Evolutionary conservation across 1,140 invertebrate species (phyloP), one percentile per base, ranked within the genome.

Genomic region (Coelopa frigida): DNA sequence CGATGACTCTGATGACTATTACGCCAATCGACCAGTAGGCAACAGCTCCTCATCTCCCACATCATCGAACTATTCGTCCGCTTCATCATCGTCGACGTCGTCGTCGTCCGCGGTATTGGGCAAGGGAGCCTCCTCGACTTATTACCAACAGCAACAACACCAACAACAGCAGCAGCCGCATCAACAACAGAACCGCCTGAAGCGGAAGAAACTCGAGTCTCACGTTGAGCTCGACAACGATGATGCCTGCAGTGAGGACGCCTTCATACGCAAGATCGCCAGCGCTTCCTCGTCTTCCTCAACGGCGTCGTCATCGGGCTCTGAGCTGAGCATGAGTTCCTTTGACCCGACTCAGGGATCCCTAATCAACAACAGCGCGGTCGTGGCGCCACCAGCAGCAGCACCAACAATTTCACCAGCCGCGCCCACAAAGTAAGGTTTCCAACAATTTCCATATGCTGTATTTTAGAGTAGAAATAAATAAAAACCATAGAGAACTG

Each of bases 211-310:
- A 57, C 72, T 81, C 58, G 78, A 82, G 50, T 73, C 81, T 33
- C 82, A 81, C 20, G 51, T 67, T 20, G 59, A 67, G 61, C 56
- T 82, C 27, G 81, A 83, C 61, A 79, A 80, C 41, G 81, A 83
- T 52, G 78, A 83, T 52, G 78, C 78, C 22, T 83, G 81, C 50
- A 68, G 65, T 47, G 64, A 68, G 43, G 65, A 68, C 46, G 65
- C 64, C 44, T 68, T 68, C 15, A 67, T 67, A 33, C 50, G 58
- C 15, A 67, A 67, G 50, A 67, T 67, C 40, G 57, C 62, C 36
- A 67, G 49, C 12, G 40, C 57, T n/a, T n/a, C n/a, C n/a, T n/a
- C n/a, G n/a, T n/a, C n/a, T n/a, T n/a, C n/a, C n/a, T n/a, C 2
- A 49, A 23, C 20, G 24, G 26, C 39, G n/a, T 18, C 14, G 42